These are phyloP conservation scores for Monopis laevigella DNA, from an alignment of 2,888 invertebrate genomes.

Conservation along the genomic window DNA sequence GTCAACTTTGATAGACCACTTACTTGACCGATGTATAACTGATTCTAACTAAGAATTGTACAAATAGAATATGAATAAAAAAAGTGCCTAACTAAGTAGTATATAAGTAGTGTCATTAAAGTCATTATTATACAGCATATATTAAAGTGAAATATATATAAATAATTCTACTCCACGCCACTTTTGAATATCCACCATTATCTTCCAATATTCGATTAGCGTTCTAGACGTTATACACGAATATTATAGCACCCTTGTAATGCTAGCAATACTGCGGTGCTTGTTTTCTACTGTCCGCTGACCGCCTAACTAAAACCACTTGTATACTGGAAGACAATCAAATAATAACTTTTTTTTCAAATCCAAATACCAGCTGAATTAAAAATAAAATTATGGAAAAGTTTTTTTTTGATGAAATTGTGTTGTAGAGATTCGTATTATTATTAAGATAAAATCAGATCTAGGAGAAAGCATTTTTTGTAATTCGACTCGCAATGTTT, in stretches of 20 bases:
- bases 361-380: too few species aligned
- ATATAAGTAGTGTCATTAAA: slow-evolving; percentile 8
- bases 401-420: too few species aligned
- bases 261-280: slow-evolving; percentile 43
- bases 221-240: slow-evolving; percentile 24
- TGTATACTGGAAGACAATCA: slow-evolving; percentile 55
- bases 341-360: slow-evolving; percentile 26
- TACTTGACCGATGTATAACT: too few species aligned
- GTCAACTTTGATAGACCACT: too few species aligned
- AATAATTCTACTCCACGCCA: not conserved
- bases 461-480: too few species aligned
- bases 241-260: slow-evolving; percentile 48
- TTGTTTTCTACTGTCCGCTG: slow-evolving; percentile 24
- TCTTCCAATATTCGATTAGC: slow-evolving; percentile 16
- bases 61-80: too few species aligned
- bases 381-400: too few species aligned
- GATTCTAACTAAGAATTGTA: slow-evolving; percentile 12
- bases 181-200: slow-evolving; percentile 4
- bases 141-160: slow-evolving; percentile 15
- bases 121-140: slow-evolving; percentile 18
- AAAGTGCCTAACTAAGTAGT: slow-evolving; percentile 11
- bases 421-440: too few species aligned
- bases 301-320: slow-evolving; percentile 24
- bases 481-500: too few species aligned
- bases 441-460: too few species aligned